phyloP scores from a whole-genome alignment of 2,113 vertebrate species.

The Columba livia region DNA sequence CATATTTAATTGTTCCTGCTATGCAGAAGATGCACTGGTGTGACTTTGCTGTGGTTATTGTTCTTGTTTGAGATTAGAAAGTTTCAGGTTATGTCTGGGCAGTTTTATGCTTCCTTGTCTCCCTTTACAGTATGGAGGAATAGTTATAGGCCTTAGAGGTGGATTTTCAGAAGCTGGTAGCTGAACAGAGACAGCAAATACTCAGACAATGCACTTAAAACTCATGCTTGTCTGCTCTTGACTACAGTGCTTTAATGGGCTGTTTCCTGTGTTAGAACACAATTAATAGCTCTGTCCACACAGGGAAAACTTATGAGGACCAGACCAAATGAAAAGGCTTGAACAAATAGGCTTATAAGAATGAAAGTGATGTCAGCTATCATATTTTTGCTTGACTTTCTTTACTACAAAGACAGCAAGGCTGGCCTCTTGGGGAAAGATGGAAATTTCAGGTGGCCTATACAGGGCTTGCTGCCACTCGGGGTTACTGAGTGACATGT shows the following conservation, averaged over 20 bases:
- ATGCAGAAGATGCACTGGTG: accelerated
- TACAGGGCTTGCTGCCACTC: too few species aligned
- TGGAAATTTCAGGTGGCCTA: too few species aligned
- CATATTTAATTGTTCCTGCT: neutral
- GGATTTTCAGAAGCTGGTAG: neutral
- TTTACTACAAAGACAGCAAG: neutral
- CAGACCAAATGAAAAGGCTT: neutral
- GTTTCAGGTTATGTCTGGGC: neutral
- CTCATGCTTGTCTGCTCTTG: neutral
- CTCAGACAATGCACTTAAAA: neutral
- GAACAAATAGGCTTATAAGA: neutral
- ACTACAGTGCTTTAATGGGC: neutral
- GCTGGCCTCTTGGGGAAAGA: too few species aligned
- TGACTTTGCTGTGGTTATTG: neutral
- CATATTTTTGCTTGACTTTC: neutral
- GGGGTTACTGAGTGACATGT: too few species aligned
- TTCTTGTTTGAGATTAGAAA: neutral
- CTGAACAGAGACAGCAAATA: neutral
- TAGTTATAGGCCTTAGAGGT: neutral
- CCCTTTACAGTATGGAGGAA: neutral
- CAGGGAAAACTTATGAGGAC: neutral
- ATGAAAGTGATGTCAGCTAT: neutral
- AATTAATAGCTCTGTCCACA: neutral
- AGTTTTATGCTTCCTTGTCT: neutral
- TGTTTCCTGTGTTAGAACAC: neutral